Base-by-base conservation (phyloP, 2,888 invertebrate species). In the Gymnocheta viridis region DNA sequence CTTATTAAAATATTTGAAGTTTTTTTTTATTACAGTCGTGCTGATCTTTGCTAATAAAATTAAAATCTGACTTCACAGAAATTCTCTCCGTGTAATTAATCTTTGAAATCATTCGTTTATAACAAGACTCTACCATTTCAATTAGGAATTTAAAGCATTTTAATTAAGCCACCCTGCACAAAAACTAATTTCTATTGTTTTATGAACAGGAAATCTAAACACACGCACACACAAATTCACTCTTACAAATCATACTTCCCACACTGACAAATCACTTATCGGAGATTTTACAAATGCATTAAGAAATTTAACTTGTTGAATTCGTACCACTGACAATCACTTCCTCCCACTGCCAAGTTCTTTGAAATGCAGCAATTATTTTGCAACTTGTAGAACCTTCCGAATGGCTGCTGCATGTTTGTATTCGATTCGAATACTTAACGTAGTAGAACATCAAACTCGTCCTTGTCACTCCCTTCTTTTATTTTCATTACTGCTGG, bases 241-340 rank as follows among this genome's bases (percentile, higher is more conserved):
- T 44, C 41, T 44, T 60, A 38, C 44, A 67, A 66, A 73, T 17
- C 60, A 19, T 32, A 49, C 27, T n/a, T 19, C 47, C 47, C 9
- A 17, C 27, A 24, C 56, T 10, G 27, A 32, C 41, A 74, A 56
- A 74, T 74, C 69, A 74, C 41, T 79, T 70, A 60, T 19, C 58
- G 29, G 47, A 69, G 69, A 19, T 79, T 74, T 27, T 77, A 19
- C n/a, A 73, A 81, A 69, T 81, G 84, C 81, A 81, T 69, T 74
- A 84, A 78, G 77, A 84, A 81, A 78, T 69, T 73, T 41, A 32
- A 84, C 84, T 81, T 84, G 84, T 81, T 84, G 84, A 84, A 81
- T 84, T 66, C 24, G 12, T 38, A 35, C 32, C n/a, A 56, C 24
- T 41, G 44, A 22, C 49, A 66, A 54, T 27, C 10, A 62, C 35